Conservation (phyloP, 2,888 invertebrate genomes). For the Muschampia plurimacula region DNA sequence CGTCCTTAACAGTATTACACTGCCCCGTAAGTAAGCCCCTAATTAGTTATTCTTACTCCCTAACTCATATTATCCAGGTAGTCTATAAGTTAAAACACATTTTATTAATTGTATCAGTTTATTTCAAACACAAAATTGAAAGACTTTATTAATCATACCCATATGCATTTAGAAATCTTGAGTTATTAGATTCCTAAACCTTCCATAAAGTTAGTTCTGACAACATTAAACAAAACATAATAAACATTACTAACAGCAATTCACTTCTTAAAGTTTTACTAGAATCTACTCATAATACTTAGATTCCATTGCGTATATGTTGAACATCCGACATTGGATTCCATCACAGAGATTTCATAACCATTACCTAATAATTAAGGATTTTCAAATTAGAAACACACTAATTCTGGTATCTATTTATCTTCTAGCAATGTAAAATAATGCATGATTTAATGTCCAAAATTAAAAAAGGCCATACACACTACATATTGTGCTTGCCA, state of each 20-base stretch:
- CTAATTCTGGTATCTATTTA: constrained; percentile 57
- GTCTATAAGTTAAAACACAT: constrained; percentile 44
- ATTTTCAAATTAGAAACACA: constrained; percentile 77
- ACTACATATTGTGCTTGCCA: constrained; percentile 71
- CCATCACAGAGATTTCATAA: constrained; percentile 82
- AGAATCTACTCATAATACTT: constrained; percentile 81
- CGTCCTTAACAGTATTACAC: too few relatives aligned
- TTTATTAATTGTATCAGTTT: constrained; percentile 75
- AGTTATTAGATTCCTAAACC: constrained; percentile 73
- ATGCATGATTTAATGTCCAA: constrained; percentile 75
- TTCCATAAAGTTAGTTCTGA: constrained; percentile 79
- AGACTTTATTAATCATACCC: constrained; percentile 78
- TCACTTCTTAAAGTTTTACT: constrained; percentile 73
- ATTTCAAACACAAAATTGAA: constrained; percentile 84
- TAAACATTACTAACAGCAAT: constrained; percentile 82
- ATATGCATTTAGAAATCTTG: constrained; percentile 73
- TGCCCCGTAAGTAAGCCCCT: too few relatives aligned
- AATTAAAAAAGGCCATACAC: constrained; percentile 67
- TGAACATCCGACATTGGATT: constrained; percentile 75
- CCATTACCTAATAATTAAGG: constrained; percentile 62
- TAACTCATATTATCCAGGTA: too few relatives aligned
- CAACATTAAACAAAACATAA: constrained; percentile 81
- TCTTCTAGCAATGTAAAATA: constrained; percentile 75
- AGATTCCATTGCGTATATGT: constrained; percentile 75
- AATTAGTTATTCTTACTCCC: too few relatives aligned